Conservation (phyloP, 2,888 invertebrate species). For the Cheilosia urbana region DNA sequence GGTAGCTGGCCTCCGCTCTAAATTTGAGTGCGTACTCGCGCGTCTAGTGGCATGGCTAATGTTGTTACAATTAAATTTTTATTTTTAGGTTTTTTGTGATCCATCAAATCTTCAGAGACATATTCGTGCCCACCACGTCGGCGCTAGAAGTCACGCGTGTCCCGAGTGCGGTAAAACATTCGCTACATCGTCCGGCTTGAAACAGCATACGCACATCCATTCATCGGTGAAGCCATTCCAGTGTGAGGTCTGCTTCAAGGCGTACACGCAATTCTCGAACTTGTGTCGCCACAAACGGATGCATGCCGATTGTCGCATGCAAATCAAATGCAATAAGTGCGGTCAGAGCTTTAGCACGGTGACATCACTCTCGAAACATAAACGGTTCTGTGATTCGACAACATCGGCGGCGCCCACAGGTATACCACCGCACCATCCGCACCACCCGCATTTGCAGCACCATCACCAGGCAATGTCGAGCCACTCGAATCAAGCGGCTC, state of each 20-base stretch:
- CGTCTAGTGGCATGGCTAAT: conserved; percentile 62
- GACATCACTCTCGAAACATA: conserved; percentile 97
- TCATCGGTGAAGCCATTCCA: conserved; percentile 98
- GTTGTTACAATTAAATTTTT: conserved; percentile 76
- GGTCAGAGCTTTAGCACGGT: conserved; percentile 96
- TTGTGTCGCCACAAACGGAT: conserved; percentile 99
- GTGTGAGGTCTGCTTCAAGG: conserved; percentile 98
- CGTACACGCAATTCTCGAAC: conserved; percentile 99
- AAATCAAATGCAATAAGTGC: conserved; percentile 97
- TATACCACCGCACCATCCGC: conserved; percentile 80
- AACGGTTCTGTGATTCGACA: conserved; percentile 96
- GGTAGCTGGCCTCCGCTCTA: conserved; percentile 76
- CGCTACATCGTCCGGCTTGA: conserved; percentile 97
- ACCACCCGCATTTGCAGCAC: conserved; percentile 61
- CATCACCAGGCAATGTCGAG: conserved; percentile 59
- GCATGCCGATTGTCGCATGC: conserved; percentile 97
- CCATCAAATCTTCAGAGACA: conserved; percentile 98
- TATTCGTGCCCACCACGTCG: conserved; percentile 97
- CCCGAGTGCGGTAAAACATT: conserved; percentile 99
- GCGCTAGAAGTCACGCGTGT: conserved; percentile 98
- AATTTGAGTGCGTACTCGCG: conserved; percentile 61
- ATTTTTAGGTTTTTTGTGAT: conserved; percentile 95
- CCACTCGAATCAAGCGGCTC: conserved; percentile 50
- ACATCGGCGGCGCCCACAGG: conserved; percentile 84
- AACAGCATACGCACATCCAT: conserved; percentile 99